Evolutionary conservation across 2,888 invertebrate species (phyloP).

Genomic region (Nemoura dubitans): DNA sequence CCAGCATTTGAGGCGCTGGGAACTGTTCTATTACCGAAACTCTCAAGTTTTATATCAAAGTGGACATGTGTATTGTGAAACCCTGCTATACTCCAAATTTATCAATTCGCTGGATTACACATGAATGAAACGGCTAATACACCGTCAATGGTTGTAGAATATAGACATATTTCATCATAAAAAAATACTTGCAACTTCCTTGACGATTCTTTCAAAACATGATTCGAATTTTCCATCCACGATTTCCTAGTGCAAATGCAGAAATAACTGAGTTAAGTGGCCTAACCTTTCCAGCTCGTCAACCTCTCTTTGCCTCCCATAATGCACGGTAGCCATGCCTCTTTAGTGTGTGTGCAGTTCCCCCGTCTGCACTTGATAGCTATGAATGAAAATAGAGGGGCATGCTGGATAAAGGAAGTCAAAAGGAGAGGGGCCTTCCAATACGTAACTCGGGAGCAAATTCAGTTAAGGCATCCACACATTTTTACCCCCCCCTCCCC

Average conservation of each 20-base stretch:
- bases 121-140: no score
- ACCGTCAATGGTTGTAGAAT: no score
- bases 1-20: no score
- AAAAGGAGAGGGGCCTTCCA: not conserved
- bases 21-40: no score
- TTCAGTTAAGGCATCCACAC: constrained; percentile 37
- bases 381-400: constrained; percentile 27
- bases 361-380: constrained; percentile 32
- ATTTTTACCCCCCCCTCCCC: constrained; percentile 27
- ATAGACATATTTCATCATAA: not conserved
- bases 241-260: constrained; percentile 13
- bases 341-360: not conserved
- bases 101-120: no score
- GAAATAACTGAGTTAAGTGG: constrained; percentile 28
- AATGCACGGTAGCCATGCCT: not conserved
- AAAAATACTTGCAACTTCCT: not conserved
- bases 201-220: not conserved
- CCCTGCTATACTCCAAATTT: no score
- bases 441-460: constrained; percentile 8
- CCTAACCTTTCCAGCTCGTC: constrained; percentile 20
- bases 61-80: no score
- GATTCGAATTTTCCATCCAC: not conserved
- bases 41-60: no score
- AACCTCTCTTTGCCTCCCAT: not conserved
- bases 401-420: constrained; percentile 20